Base-by-base conservation (phyloP, 2,113 vertebrate genomes). In the Cricetomys ansorgei region DNA sequence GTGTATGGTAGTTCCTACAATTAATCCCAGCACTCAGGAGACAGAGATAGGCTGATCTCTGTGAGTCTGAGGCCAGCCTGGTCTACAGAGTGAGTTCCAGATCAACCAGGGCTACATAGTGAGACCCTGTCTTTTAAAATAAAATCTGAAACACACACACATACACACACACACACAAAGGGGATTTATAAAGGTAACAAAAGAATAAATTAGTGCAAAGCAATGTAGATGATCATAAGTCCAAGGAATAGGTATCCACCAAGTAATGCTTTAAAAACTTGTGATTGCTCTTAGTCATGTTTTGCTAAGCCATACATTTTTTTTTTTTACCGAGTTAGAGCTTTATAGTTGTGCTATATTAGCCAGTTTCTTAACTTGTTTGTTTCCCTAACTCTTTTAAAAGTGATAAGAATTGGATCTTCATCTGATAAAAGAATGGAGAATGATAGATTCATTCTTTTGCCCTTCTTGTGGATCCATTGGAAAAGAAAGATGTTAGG, bases 331-430 rank as follows among this genome's bases (percentile, higher is more conserved):
- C 81, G 81, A 70, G n/a, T 77, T 67, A 13, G 37, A 59, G 72
- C 34, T 95, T 93, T 88, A 85, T 70, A 85, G 50, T 31, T 79
- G 7, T 94, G 34, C 92, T 94, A 19, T 70, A 43, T 89, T 87
- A 97, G 67, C 15, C n/a, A 95, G 57, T 95, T 93, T 43, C 65
- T 91, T 85, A 73, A 70, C 50, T 76, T 97, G 50, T 92, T 96
- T 83, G 17, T 85, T 90, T 94, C 31, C 21, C 9, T 72, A 96
- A 91, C 27, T 92, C 34, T 88, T 59, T 45, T 88, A 88, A 70
- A 70, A 40, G 92, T 96, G 59, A 53, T 21, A 75, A 91, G 53
- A 81, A 96, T 64, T 83, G 21, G 34, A 93, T n/a, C 9, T 59
- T 94, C 75, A 84, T 80, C 80, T 89, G 73, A 70, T 83, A 69